phyloP scores from a whole-genome alignment of 2,888 invertebrate genomes.

The Tubiluchus corallicola region DNA sequence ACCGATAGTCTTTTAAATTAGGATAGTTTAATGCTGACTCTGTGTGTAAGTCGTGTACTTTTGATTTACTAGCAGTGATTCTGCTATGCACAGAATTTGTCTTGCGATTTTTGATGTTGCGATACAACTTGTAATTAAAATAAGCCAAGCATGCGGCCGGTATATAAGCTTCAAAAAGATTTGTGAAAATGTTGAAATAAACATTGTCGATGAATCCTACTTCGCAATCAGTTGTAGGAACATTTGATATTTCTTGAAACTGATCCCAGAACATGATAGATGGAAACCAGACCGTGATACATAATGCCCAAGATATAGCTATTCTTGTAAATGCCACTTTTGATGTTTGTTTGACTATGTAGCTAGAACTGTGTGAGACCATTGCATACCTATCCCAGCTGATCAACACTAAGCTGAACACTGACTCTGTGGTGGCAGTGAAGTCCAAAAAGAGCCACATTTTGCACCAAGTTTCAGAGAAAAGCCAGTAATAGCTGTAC shows the following conservation, averaged over 20 bases:
- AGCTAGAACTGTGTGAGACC: not conserved
- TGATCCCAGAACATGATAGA: not conserved
- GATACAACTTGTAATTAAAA: not conserved
- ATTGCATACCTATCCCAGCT: not conserved
- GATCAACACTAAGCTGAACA: not conserved
- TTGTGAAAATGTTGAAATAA: not conserved
- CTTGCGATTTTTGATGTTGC: not conserved
- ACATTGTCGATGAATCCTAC: constrained; percentile 1
- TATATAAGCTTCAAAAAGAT: not conserved
- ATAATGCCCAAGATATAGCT: not conserved
- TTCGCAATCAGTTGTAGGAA: not conserved
- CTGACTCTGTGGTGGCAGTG: not conserved
- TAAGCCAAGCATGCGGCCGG: not conserved
- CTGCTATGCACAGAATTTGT: too few species aligned
- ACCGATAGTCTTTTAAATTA: too few species aligned
- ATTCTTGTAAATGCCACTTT: not conserved
- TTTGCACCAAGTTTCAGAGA: not conserved
- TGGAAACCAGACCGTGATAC: not conserved
- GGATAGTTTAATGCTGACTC: not conserved
- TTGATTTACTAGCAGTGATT: too few species aligned
- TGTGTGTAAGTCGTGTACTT: too few species aligned
- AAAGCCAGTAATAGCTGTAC: not conserved
- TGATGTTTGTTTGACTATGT: not conserved
- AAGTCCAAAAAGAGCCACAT: not conserved
- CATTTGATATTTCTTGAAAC: not conserved